Evolutionary conservation across 37 sponge, comb jelly and placozoan species (phyloP).

Genomic region (Haliclona indistincta): DNA sequence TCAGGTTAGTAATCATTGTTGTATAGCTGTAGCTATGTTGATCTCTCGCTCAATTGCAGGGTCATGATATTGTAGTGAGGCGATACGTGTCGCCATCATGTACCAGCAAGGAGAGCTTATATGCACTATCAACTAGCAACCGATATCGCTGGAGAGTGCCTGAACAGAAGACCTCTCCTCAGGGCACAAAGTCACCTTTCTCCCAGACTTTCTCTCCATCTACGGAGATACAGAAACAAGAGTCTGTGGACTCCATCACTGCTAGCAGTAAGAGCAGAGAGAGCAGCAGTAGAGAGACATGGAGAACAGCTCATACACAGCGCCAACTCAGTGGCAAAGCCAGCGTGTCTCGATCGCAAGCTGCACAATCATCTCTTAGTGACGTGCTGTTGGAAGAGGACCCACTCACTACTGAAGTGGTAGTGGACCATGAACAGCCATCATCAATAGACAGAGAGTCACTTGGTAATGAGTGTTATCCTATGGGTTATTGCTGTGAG

Average conservation of each 20-base stretch:
- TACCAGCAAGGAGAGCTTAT: slow-evolving; percentile 50
- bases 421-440: neutral
- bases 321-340: neutral
- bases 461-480: slow-evolving; percentile 33
- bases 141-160: slow-evolving; percentile 56
- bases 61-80: slow-evolving; percentile 60
- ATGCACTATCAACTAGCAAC: slow-evolving; percentile 45
- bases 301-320: too few relatives aligned
- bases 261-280: neutral
- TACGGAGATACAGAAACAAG: neutral
- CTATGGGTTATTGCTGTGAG: slow-evolving; percentile 48
- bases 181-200: neutral
- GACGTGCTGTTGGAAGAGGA: neutral
- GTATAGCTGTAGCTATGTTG: neutral
- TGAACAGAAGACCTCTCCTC: neutral
- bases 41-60: slow-evolving; percentile 22
- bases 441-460: neutral
- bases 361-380: neutral
- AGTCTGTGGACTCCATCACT: neutral
- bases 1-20: slow-evolving; percentile 36
- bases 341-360: neutral
- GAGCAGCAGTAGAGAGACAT: too few relatives aligned
- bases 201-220: neutral
- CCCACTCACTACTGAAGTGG: neutral
- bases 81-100: slow-evolving; percentile 65